Conservation (phyloP, 2,113 vertebrate species). For the Zingel zingel region DNA sequence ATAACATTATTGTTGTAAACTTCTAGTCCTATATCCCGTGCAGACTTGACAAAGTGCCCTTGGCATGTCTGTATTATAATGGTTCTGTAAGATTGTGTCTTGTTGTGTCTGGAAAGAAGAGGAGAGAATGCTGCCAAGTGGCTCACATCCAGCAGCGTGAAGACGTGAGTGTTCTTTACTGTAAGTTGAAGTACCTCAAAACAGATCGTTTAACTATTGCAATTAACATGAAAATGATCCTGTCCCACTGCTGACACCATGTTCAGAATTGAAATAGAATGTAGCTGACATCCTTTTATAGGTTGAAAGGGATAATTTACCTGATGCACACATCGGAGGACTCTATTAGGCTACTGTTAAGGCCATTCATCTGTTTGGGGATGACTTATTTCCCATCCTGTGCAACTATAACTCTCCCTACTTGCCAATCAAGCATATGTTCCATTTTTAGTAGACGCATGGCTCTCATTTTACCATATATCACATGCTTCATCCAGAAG, state of each 20-base stretch:
- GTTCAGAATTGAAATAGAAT: slow-evolving; percentile 51
- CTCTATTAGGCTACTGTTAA: slow-evolving; percentile 57
- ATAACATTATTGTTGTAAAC: slow-evolving; percentile 39
- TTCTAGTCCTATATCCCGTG: slow-evolving; percentile 29
- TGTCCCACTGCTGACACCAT: slow-evolving; percentile 43
- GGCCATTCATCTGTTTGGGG: slow-evolving; percentile 67
- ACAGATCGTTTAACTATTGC: slow-evolving; percentile 50
- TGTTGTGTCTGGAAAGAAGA: slow-evolving; percentile 51
- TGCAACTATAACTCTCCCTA: slow-evolving; percentile 53
- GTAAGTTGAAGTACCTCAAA: slow-evolving; percentile 63
- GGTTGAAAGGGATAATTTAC: slow-evolving; percentile 64
- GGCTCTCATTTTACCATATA: slow-evolving; percentile 50
- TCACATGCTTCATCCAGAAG: slow-evolving; percentile 41
- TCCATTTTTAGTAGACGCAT: slow-evolving; percentile 47
- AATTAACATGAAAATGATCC: slow-evolving; percentile 66
- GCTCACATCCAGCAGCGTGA: slow-evolving; percentile 64
- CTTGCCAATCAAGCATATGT: slow-evolving; percentile 65
- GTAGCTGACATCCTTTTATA: slow-evolving; percentile 52
- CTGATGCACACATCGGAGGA: slow-evolving; percentile 57
- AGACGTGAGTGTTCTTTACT: slow-evolving; percentile 51
- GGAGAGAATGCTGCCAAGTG: slow-evolving; percentile 63
- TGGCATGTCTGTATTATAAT: slow-evolving; percentile 62
- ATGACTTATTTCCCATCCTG: slow-evolving; percentile 56
- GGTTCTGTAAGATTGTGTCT: slow-evolving; percentile 54
- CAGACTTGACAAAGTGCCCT: slow-evolving; percentile 66